Percentiles rank a stretch among this genome's conserved stretches.
Conservation (phyloP, 2,113 vertebrate genomes). For the Chiloscyllium plagiosum region DNA sequence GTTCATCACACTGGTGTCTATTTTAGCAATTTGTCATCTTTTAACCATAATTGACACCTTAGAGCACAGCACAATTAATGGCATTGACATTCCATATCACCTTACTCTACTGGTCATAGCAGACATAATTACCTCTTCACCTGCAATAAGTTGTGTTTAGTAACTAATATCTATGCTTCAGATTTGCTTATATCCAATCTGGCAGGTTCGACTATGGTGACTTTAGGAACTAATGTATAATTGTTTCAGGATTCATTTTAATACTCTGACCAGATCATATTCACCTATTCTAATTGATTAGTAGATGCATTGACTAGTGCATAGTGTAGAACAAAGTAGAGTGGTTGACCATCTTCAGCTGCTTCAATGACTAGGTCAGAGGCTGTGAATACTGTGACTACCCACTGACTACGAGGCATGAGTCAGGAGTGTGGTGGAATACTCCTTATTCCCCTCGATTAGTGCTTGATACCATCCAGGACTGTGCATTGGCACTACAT, state of each 20-base stretch:
- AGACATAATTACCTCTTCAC: too few species aligned
- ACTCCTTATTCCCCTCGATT: too few species aligned
- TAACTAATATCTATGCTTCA: not conserved
- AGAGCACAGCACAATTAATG: not conserved
- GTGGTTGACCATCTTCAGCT: not conserved
- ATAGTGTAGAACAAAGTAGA: not conserved
- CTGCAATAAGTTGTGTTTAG: not conserved
- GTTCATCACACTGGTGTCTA: not conserved
- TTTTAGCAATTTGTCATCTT: not conserved
- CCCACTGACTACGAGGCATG: too few species aligned
- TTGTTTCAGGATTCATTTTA: not conserved
- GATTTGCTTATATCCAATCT: not conserved
- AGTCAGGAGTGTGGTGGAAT: too few species aligned
- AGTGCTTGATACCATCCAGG: too few species aligned
- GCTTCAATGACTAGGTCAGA: too few species aligned
- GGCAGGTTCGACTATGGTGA: not conserved
- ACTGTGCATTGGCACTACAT: too few species aligned
- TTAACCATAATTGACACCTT: not conserved
- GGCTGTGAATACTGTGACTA: too few species aligned
- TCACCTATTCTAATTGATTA: not conserved
- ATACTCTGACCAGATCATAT: not conserved
- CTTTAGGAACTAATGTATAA: not conserved
- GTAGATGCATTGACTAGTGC: not conserved
- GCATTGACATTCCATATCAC: not conserved
- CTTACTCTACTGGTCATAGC: too few species aligned